A percentile compares a stretch with the other conserved stretches of the same genome.
phyloP scores from a whole-genome alignment of 2,797 vertebrate species.

The Eurystomus glaucurus region DNA sequence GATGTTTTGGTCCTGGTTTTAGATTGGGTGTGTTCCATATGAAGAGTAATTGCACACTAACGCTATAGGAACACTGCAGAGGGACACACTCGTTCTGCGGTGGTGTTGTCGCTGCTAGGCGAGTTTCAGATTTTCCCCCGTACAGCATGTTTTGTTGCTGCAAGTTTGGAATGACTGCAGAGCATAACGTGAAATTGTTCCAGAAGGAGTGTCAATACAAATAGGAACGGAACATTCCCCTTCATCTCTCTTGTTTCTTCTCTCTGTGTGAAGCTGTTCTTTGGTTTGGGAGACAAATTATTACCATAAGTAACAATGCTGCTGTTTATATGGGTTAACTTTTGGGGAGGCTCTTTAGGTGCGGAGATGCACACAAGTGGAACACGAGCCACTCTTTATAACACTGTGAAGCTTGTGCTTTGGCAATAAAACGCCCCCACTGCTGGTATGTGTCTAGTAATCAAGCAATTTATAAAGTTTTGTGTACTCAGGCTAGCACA shows the following conservation, averaged over 20 bases:
- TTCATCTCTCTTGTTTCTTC: not conserved
- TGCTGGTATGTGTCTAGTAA: not conserved
- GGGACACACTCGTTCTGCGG: not conserved
- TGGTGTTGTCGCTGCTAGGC: fast-evolving
- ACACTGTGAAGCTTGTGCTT: not conserved
- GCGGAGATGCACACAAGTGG: not conserved
- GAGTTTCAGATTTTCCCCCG: not conserved
- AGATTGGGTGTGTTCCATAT: not conserved
- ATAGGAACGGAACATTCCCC: not conserved
- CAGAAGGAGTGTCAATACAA: not conserved
- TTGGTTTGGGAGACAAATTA: not conserved
- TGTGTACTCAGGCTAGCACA: not conserved
- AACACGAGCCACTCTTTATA: not conserved
- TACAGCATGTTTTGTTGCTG: not conserved
- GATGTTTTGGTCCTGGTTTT: not conserved
- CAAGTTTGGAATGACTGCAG: not conserved
- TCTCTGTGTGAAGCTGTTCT: not conserved
- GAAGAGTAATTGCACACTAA: fast-evolving
- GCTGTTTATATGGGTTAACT: not conserved
- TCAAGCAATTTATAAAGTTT: not conserved
- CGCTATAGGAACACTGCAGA: not conserved
- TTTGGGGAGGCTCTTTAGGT: not conserved
- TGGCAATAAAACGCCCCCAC: not conserved
- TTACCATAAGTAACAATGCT: not conserved
- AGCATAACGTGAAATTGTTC: not conserved